Percentiles rank a stretch among this genome's conserved stretches.
Evolutionary conservation across 2,113 vertebrate species (phyloP).

Genomic region (Megaceryle maxima): DNA sequence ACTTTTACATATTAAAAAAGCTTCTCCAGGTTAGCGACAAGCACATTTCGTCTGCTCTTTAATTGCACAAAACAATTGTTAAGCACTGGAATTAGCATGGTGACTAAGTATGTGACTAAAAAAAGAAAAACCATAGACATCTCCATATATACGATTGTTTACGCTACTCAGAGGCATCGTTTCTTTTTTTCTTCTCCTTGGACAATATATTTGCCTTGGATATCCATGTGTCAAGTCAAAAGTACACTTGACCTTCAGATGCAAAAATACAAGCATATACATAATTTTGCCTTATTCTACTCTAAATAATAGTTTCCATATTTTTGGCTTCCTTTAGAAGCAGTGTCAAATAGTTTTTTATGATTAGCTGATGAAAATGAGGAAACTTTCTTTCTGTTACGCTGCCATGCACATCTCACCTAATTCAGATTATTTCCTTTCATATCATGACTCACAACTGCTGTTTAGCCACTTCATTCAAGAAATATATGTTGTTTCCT

Average conservation of each 20-base stretch:
- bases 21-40: neutral
- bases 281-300: constrained; percentile 58
- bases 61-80: neutral
- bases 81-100: neutral
- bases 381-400: constrained; percentile 38
- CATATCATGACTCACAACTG: constrained; percentile 42
- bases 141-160: neutral
- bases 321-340: constrained; percentile 69
- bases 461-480: constrained; percentile 65
- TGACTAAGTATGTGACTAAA: neutral
- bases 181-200: neutral
- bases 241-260: constrained; percentile 61
- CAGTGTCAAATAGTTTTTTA: constrained; percentile 71
- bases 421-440: constrained; percentile 72
- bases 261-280: constrained; percentile 61
- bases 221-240: constrained; percentile 42
- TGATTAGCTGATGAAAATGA: constrained; percentile 77
- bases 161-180: neutral
- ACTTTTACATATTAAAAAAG: neutral
- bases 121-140: neutral
- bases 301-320: constrained; percentile 75
- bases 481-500: constrained; percentile 11
- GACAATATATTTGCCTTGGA: neutral
- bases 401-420: constrained; percentile 63
- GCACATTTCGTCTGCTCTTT: constrained; percentile 24